Evolutionary conservation across 2,888 invertebrate genomes (phyloP).

Genomic region (Hypomecis punctinalis): DNA sequence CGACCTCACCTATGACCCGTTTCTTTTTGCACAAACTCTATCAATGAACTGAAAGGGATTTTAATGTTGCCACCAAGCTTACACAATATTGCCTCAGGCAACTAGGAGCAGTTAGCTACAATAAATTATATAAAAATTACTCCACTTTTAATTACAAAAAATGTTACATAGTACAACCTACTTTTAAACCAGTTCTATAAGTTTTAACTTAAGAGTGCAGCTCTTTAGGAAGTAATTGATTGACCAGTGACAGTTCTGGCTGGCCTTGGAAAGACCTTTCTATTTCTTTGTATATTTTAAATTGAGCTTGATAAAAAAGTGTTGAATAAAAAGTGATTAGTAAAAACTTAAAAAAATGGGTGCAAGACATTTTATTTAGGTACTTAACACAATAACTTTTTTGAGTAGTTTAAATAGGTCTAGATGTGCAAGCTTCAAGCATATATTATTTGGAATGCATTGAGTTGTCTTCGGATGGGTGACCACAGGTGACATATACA

Average conservation of each 20-base stretch:
- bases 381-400: too few relatives aligned
- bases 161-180: neutral
- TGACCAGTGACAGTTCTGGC: neutral
- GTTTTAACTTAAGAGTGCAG: neutral
- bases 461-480: too few relatives aligned
- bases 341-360: neutral
- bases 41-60: neutral
- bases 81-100: too few relatives aligned
- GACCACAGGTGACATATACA: too few relatives aligned
- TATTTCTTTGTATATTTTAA: constrained; percentile 7
- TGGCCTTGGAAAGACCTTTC: constrained; percentile 6
- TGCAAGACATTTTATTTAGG: too few relatives aligned
- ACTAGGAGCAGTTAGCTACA: too few relatives aligned
- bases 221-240: constrained; percentile 4
- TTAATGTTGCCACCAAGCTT: neutral
- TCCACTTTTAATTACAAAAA: neutral
- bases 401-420: too few relatives aligned
- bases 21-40: too few relatives aligned
- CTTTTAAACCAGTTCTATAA: constrained; percentile 2
- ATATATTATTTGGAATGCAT: too few relatives aligned
- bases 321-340: neutral
- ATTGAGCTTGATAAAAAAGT: neutral
- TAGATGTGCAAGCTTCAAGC: too few relatives aligned
- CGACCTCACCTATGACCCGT: too few relatives aligned
- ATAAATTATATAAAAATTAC: neutral